phyloP scores from a whole-genome alignment of 2,797 vertebrate species.

The Monodelphis domestica region DNA sequence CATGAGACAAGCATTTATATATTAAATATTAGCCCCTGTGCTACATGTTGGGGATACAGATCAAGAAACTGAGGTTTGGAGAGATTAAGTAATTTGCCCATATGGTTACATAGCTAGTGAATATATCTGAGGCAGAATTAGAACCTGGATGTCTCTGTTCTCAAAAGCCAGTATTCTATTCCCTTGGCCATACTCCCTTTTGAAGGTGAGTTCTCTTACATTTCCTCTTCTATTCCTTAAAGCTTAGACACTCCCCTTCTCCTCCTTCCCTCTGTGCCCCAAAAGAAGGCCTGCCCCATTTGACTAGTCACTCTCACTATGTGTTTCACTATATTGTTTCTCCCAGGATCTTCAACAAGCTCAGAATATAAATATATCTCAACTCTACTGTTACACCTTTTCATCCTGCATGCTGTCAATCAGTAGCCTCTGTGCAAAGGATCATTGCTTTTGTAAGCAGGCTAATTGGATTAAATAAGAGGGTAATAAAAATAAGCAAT shows the following conservation, averaged over 20 bases:
- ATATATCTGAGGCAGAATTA: neutral
- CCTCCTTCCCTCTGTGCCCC: neutral
- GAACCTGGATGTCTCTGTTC: neutral
- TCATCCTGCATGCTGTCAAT: neutral
- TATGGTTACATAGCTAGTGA: neutral
- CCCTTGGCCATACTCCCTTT: neutral
- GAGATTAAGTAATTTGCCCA: slow-evolving; percentile 5
- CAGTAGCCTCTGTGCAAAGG: neutral
- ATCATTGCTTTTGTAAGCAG: neutral
- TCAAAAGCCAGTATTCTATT: neutral
- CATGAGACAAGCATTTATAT: neutral
- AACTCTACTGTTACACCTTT: neutral
- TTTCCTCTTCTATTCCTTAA: neutral
- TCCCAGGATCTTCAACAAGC: neutral
- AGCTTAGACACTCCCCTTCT: neutral
- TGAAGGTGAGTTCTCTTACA: neutral
- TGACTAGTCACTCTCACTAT: neutral
- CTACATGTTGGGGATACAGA: neutral
- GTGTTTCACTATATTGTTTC: neutral
- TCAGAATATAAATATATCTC: neutral
- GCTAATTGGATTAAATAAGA: neutral
- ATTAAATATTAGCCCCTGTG: neutral
- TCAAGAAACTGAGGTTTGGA: slow-evolving; percentile 21
- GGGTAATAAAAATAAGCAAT: neutral
- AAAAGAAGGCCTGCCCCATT: neutral